A percentile compares a stretch with the other conserved stretches of the same genome.
Evolutionary conservation across 2,888 invertebrate genomes (phyloP).

Genomic region (Acanthosepion lycidas): DNA sequence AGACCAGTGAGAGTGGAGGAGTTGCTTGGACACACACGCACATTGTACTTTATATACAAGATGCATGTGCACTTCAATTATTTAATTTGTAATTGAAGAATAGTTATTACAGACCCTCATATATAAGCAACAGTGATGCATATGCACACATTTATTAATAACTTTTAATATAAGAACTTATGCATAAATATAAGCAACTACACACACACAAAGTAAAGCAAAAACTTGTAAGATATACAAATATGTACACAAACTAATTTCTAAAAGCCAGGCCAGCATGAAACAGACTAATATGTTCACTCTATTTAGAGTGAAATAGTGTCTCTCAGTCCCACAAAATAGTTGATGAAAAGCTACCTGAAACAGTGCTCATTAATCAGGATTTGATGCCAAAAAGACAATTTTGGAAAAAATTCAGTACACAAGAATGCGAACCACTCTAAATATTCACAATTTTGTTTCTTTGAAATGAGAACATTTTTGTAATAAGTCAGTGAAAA

Average conservation of each 20-base stretch:
- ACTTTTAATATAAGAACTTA: neutral
- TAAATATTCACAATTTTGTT: neutral
- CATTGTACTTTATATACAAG: too few species aligned
- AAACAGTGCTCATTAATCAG: neutral
- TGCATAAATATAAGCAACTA: neutral
- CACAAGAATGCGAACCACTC: neutral
- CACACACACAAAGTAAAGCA: neutral
- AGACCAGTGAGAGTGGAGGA: too few species aligned
- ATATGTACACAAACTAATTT: neutral
- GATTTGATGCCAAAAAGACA: neutral
- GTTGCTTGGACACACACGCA: too few species aligned
- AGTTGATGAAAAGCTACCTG: neutral
- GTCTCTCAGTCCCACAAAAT: too few species aligned
- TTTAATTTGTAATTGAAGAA: too few species aligned
- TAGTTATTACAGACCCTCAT: too few species aligned
- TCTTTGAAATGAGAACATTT: neutral
- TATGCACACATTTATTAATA: neutral
- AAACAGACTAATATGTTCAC: neutral
- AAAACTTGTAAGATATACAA: too few species aligned
- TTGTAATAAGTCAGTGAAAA: neutral
- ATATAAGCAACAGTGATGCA: neutral
- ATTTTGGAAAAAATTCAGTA: neutral
- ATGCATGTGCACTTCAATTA: too few species aligned
- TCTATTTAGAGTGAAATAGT: neutral
- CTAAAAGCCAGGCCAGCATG: neutral